Evolutionary conservation across 2,797 vertebrate species (phyloP), one percentile per base, ranked within the genome.

Genomic region (Chaetodon trifasciatus): DNA sequence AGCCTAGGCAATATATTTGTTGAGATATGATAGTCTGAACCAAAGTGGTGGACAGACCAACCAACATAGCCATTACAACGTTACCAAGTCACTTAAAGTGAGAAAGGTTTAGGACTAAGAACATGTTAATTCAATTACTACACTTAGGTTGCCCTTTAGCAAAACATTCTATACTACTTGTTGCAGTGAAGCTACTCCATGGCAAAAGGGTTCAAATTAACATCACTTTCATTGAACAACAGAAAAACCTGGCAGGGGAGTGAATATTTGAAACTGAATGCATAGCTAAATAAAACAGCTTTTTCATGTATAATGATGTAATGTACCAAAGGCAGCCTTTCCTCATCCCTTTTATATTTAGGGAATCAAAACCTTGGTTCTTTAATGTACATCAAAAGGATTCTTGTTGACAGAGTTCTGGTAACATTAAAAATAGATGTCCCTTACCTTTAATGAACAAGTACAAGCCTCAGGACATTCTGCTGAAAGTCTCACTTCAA

Each of bases 361-460:
- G 42, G 53, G 77, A 80, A 77, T 86, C 71, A 78, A 79, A 71
- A 73, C 44, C 24, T 60, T 84, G 66, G 23, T 32, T 60, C 60
- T 85, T 76, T 81, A 79, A 86, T 67, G 62, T 64, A 67, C 75
- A 94, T 93, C 88, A 93, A 89, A 92, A 60, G 55, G 60, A n/a
- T 75, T 79, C 21, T 58, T 92, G 79, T 91, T 90, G 89, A 90
- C 79, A 76, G 82, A 82, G 69, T 60, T 78, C 67, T 86, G 81
- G 70, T 90, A 79, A 71, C 75, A 90, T 94, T 88, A 92, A 92
- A 93, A 90, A 93, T 91, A 88, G 69, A 94, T 90, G 86, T 78
- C 75, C 81, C 76, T 71, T 81, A 94, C 83, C 88, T 90, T 91
- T 90, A 93, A 92, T 88, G 88, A 93, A 86, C 82, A 86, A 80